A percentile compares a stretch with the other conserved stretches of the same genome.
Conservation (phyloP, 2,113 vertebrate species). For the Coptodon bakossiorum region DNA sequence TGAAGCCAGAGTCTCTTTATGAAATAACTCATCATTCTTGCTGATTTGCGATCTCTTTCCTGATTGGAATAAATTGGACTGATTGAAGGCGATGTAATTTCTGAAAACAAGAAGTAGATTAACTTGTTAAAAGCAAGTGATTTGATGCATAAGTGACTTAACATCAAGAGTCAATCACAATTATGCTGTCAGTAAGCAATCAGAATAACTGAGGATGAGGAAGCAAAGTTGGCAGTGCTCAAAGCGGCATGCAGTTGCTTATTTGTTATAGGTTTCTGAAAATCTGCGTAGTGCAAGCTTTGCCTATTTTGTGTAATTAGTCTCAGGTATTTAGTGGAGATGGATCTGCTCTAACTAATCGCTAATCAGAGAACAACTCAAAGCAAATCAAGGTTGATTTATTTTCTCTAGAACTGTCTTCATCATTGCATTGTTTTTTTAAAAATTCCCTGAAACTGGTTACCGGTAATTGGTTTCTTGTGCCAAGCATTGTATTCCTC, state of each 20-base stretch:
- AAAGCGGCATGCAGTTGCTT: background rate
- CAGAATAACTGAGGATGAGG: background rate
- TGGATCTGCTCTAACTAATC: background rate
- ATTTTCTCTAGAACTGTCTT: background rate
- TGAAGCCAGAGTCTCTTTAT: background rate
- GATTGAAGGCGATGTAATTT: background rate
- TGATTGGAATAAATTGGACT: background rate
- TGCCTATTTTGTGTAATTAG: background rate
- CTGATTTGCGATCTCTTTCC: background rate
- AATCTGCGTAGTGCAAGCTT: background rate
- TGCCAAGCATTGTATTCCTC: background rate
- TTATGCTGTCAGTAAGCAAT: background rate
- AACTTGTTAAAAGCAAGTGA: background rate
- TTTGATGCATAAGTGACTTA: background rate
- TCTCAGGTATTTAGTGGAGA: background rate
- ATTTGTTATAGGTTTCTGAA: background rate
- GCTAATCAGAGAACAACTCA: background rate
- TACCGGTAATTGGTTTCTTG: background rate
- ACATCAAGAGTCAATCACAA: background rate
- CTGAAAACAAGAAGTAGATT: background rate
- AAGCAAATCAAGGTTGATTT: background rate
- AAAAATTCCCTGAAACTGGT: background rate
- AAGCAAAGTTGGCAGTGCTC: background rate
- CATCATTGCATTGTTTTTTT: background rate
- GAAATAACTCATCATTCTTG: background rate